Conservation (phyloP, 2,113 vertebrate genomes). For the Melospiza melodia region DNA sequence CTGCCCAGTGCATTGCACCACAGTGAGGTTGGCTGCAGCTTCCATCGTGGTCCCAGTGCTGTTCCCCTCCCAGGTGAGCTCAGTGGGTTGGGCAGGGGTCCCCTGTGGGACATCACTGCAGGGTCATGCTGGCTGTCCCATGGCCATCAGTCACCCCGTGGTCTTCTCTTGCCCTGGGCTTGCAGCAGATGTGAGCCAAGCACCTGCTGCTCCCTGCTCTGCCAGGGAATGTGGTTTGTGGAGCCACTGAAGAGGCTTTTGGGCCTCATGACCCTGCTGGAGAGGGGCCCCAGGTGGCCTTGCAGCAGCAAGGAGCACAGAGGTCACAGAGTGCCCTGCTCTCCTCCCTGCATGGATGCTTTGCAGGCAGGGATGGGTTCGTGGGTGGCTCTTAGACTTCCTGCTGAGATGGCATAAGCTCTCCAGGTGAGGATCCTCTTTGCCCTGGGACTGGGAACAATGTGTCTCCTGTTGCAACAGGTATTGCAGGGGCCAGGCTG, state of each 20-base stretch:
- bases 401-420: not conserved
- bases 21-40: not conserved
- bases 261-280: not conserved
- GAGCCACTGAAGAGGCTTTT: not conserved
- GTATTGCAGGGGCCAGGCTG: not conserved
- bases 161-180: not conserved
- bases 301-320: not conserved
- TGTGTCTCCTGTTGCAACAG: fast-evolving
- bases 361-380: fast-evolving
- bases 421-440: not conserved
- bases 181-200: not conserved
- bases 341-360: not conserved
- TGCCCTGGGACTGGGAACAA: not conserved
- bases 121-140: not conserved
- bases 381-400: not conserved
- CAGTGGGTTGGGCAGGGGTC: fast-evolving
- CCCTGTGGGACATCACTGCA: fast-evolving
- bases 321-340: not conserved
- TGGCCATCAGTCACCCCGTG: not conserved
- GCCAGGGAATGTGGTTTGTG: not conserved
- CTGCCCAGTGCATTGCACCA: fast-evolving
- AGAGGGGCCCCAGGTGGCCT: not conserved
- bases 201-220: not conserved
- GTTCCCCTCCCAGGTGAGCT: not conserved
- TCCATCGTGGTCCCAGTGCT: not conserved